phyloP scores from a whole-genome alignment of 1,140 invertebrate genomes.

The Drosophila repletoides region DNA sequence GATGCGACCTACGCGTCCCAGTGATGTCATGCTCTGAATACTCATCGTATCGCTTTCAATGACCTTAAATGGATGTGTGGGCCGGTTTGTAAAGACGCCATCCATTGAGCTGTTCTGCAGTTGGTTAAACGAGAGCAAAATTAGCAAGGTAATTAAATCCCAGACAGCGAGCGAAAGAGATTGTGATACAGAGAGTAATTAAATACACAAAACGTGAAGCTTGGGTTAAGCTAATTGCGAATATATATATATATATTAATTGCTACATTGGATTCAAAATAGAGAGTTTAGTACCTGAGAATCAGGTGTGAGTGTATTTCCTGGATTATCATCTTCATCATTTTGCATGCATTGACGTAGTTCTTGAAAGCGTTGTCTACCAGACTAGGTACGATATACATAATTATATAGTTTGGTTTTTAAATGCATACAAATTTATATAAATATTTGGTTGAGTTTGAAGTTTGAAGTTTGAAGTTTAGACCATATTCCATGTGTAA shows the following conservation, averaged over 20 bases:
- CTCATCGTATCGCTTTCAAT: conserved; percentile 94
- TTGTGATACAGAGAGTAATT: neutral
- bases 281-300: conserved; percentile 87
- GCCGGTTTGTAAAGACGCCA: conserved; percentile 84
- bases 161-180: neutral
- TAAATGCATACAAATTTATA: conserved; percentile 34
- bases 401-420: conserved; percentile 21
- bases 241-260: conserved; percentile 19
- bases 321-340: conserved; percentile 88
- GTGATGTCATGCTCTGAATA: conserved; percentile 92
- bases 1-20: conserved; percentile 90
- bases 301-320: conserved; percentile 88
- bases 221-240: conserved; percentile 7
- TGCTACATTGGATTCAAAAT: conserved; percentile 22
- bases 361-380: conserved; percentile 89
- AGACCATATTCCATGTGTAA: conserved; percentile 39
- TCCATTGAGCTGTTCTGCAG: conserved; percentile 83
- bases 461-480: conserved; percentile 36
- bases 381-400: conserved; percentile 69
- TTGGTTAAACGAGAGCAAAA: conserved; percentile 28
- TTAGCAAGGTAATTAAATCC: conserved; percentile 25
- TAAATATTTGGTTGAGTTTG: conserved; percentile 48
- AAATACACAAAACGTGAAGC: conserved; percentile 14
- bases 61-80: conserved; percentile 89
- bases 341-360: conserved; percentile 92